Evolutionary conservation across 2,888 invertebrate species (phyloP).

Genomic region (Polydrusus cervinus): DNA sequence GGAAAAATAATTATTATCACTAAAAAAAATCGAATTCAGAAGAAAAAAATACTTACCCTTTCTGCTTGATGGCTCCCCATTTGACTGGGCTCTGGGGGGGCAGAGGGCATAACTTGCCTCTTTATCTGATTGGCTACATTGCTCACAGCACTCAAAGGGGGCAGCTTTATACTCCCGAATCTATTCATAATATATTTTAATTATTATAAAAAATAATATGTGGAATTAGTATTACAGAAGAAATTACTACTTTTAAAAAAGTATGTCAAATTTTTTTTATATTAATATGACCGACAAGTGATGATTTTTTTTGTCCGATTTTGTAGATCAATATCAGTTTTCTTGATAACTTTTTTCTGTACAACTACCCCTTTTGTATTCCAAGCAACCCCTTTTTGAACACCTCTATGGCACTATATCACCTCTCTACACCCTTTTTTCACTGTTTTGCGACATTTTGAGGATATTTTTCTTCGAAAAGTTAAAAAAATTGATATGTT

Average conservation of each 20-base stretch:
- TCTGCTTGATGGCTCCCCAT: slow-evolving; percentile 54
- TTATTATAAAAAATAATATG: background rate
- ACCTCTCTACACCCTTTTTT: background rate
- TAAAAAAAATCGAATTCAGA: too few species aligned
- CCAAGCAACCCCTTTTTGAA: slow-evolving; percentile 25
- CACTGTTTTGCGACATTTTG: slow-evolving; percentile 11
- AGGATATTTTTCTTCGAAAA: slow-evolving; percentile 19
- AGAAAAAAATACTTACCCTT: slow-evolving; percentile 53
- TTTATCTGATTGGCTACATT: slow-evolving; percentile 90
- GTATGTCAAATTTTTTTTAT: background rate
- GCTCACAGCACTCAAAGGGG: slow-evolving; percentile 83
- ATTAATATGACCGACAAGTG: slow-evolving; percentile 6
- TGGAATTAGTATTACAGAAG: background rate
- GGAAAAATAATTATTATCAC: too few species aligned
- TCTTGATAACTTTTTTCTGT: slow-evolving; percentile 15
- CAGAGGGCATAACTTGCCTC: slow-evolving; percentile 82
- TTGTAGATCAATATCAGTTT: slow-evolving; percentile 40
- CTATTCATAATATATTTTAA: slow-evolving; percentile 73
- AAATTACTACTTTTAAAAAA: background rate
- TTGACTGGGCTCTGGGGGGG: slow-evolving; percentile 61
- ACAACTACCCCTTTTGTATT: background rate
- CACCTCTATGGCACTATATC: background rate
- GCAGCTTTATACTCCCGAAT: slow-evolving; percentile 79
- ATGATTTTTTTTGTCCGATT: slow-evolving; percentile 13
- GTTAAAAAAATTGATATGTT: slow-evolving; percentile 36